Evolutionary conservation across 1,140 invertebrate species (phyloP).

Genomic region (Coenobita brevimanus): DNA sequence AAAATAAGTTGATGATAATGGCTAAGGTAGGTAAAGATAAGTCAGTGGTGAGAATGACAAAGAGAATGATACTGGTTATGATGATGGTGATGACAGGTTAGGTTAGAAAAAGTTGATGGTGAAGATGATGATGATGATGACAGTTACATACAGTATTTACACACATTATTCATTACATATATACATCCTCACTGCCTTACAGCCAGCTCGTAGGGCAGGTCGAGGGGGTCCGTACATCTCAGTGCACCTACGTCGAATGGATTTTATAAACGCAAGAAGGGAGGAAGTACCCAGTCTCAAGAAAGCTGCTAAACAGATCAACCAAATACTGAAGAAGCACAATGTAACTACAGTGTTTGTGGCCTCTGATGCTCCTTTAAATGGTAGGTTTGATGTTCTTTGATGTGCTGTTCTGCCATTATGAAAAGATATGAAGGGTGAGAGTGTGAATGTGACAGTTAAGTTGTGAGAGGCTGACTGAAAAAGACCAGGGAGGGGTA

Average conservation of each 20-base stretch:
- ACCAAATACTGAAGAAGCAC: slow-evolving; percentile 77
- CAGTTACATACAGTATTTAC: background rate
- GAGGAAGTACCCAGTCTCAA: slow-evolving; percentile 83
- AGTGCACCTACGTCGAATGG: slow-evolving; percentile 87
- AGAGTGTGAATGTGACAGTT: too few relatives aligned
- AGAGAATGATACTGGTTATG: too few relatives aligned
- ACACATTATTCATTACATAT: background rate
- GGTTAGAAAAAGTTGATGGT: too few relatives aligned
- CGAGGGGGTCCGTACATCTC: slow-evolving; percentile 85
- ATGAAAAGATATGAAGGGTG: too few relatives aligned
- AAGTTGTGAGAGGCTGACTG: too few relatives aligned
- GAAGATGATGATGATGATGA: background rate
- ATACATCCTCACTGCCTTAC: background rate
- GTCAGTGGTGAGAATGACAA: too few relatives aligned
- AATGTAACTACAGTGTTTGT: slow-evolving; percentile 83
- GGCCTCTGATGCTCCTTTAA: slow-evolving; percentile 83
- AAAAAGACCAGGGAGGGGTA: too few relatives aligned
- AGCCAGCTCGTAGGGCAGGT: slow-evolving; percentile 70
- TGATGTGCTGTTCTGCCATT: too few relatives aligned
- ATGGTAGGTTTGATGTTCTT: too few relatives aligned
- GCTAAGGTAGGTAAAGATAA: too few relatives aligned
- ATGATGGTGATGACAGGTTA: too few relatives aligned
- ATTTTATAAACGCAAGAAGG: slow-evolving; percentile 83
- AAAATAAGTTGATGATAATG: too few relatives aligned
- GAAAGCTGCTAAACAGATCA: slow-evolving; percentile 82